These are phyloP conservation scores for Stramonita haemastoma DNA, from an alignment of 2,888 invertebrate genomes.

Conservation along the genomic window DNA sequence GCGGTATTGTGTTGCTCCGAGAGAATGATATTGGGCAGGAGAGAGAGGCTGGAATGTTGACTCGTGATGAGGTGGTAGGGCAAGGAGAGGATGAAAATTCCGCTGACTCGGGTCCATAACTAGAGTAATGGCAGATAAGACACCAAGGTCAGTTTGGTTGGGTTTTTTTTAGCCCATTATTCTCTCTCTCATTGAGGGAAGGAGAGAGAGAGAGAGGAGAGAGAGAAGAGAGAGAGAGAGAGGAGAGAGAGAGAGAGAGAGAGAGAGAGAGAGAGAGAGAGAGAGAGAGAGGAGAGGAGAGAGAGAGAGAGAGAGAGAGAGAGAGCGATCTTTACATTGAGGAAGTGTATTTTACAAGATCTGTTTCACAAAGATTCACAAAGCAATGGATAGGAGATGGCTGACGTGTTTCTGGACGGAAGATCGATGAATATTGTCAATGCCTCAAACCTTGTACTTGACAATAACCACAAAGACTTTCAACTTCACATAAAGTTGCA, in stretches of 20 bases:
- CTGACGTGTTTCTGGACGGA: not conserved
- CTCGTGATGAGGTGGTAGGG: not conserved
- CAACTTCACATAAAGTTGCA: no score
- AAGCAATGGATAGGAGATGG: not conserved
- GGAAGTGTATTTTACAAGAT: no score
- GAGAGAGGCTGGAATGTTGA: not conserved
- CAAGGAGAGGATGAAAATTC: not conserved
- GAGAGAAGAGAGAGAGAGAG: not conserved
- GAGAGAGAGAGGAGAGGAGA: not conserved
- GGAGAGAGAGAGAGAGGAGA: not conserved
- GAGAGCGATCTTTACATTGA: not conserved
- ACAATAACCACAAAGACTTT: no score
- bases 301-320: not conserved
- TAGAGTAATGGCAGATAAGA: not conserved
- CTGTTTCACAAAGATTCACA: no score
- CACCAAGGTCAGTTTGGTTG: no score
- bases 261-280: not conserved
- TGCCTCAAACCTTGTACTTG: no score
- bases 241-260: not conserved
- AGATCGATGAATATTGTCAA: no score
- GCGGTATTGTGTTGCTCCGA: not conserved
- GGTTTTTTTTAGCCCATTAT: no score
- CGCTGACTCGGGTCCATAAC: not conserved
- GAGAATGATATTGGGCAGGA: not conserved
- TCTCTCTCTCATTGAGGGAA: no score